Base-by-base conservation (phyloP, 2,888 invertebrate genomes). In the Oscheius sp. region DNA sequence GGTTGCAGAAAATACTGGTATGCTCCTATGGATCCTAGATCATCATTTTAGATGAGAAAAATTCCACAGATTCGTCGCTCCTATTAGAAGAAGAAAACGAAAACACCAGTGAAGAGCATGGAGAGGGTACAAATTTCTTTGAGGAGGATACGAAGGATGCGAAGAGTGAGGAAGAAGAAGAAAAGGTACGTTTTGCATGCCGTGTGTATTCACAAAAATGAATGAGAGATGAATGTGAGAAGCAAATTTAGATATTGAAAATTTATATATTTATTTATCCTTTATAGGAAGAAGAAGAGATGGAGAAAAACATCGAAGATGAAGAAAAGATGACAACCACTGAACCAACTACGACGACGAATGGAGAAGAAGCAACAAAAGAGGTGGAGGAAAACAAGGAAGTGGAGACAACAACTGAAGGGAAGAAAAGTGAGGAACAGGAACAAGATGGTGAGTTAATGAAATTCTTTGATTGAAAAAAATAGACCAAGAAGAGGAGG, bases 121-220 rank as follows among this genome's bases (percentile, higher is more conserved):
- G 76, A 49, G 54, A 33, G 32, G 73, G 76, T 36, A 77, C 77
- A 9, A 70, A 77, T 62, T 77, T 77, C 74, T 77, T 77, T 54
- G 73, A 72, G 24, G 71, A 72, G 5, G 76, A 68, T 14, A 54
- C 54, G 36, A 44, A 72, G 26, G 68, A 72, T 22, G 68, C 54
- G n/a, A 57, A 69, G 56, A 65, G 49, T 59, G 61, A 64, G 36
- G 47, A 65, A 44, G 56, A 68, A 38, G 26, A 24, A 24, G 68
- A 59, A 36, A 63, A 68, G 49, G 64, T 67, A n/a, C n/a, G 45
- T n/a, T n/a, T 22, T 14, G 28, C 22, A 41, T 38, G 47, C 0
- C n/a, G n/a, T n/a, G n/a, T n/a, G n/a, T n/a, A n/a, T n/a, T n/a
- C n/a, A n/a, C 9, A 17, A 28, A 22, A 64, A 50, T 64, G 59